Conservation (phyloP, 2,888 invertebrate genomes). For the Cremastinae sp. region DNA sequence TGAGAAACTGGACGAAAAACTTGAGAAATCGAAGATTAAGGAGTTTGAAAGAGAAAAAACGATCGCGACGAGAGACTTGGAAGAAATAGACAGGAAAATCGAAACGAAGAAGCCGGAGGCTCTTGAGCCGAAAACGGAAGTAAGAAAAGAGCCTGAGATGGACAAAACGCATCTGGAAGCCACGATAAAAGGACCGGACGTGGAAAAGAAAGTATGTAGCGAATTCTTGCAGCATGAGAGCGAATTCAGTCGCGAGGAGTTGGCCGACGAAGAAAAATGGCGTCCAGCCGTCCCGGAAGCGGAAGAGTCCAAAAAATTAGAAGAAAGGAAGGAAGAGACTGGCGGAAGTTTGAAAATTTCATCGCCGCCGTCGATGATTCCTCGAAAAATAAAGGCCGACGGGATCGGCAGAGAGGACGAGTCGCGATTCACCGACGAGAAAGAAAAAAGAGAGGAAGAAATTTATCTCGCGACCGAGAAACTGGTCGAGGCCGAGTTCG, state of each 20-base stretch:
- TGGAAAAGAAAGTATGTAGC: constrained; percentile 38
- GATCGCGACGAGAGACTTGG: neutral
- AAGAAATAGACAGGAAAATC: constrained; percentile 14
- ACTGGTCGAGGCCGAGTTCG: neutral
- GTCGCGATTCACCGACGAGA: neutral
- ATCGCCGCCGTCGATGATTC: constrained; percentile 49
- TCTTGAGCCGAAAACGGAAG: constrained; percentile 9
- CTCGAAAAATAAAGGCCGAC: constrained; percentile 59
- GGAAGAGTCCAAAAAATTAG: neutral
- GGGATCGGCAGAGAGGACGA: constrained; percentile 14
- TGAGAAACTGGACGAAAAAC: neutral
- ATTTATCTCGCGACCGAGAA: neutral
- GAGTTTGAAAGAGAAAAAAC: too few species aligned
- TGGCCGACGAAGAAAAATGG: constrained; percentile 11
- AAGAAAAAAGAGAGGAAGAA: neutral
- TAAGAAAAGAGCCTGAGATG: constrained; percentile 35
- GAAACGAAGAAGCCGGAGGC: constrained; percentile 13
- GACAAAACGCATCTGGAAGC: constrained; percentile 27
- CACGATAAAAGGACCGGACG: constrained; percentile 35
- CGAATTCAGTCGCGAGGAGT: constrained; percentile 46
- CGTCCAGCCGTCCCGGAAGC: neutral
- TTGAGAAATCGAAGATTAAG: neutral
- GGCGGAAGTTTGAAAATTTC: neutral
- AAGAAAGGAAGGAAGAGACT: neutral
- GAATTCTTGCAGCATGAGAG: constrained; percentile 55